These are phyloP conservation scores for Nycticryphes semicollaris DNA, from an alignment of 2,113 vertebrate genomes.

Conservation along the genomic window DNA sequence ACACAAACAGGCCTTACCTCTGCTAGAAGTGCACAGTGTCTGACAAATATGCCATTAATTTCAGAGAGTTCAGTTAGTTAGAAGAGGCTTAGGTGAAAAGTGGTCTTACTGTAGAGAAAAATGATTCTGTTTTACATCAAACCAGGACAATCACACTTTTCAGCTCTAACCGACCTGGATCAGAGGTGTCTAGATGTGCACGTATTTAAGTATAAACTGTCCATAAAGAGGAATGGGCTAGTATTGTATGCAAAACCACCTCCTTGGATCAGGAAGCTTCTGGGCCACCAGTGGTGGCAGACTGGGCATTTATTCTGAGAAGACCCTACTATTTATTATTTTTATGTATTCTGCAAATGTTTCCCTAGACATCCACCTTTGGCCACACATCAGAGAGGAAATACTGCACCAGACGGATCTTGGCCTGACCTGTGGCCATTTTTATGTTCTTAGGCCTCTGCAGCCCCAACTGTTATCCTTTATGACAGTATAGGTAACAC, in stretches of 20 bases:
- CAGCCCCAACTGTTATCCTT: background rate
- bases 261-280: background rate
- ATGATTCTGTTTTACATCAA: background rate
- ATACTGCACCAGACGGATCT: background rate
- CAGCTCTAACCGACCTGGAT: background rate
- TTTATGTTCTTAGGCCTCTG: background rate
- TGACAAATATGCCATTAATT: background rate
- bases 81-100: background rate
- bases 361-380: background rate
- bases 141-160: background rate
- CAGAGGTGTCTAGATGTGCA: background rate
- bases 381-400: background rate
- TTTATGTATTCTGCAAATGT: background rate
- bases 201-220: background rate
- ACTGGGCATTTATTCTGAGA: background rate
- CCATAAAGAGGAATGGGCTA: background rate
- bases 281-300: accelerated
- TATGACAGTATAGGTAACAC: background rate
- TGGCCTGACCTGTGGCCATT: background rate
- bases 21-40: background rate
- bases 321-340: background rate
- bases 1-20: background rate
- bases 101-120: background rate
- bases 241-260: background rate
- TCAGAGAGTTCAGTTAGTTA: background rate